A percentile compares a stretch with the other conserved stretches of the same genome.
Evolutionary conservation across 2,888 invertebrate genomes (phyloP).

Genomic region (Diloba caeruleocephala): DNA sequence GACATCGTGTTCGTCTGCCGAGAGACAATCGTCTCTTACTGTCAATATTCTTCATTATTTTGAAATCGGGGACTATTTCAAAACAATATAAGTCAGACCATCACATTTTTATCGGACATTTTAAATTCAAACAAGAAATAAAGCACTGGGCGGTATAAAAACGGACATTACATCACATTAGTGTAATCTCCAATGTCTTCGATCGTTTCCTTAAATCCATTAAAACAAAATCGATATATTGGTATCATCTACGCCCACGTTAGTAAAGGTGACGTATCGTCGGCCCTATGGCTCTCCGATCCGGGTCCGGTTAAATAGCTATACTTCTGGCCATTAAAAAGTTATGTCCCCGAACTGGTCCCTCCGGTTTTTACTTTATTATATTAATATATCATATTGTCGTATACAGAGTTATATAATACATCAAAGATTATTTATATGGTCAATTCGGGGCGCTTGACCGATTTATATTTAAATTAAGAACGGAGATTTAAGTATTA

Average conservation of each 20-base stretch:
- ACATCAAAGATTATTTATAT: conserved; percentile 83
- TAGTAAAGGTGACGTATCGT: conserved; percentile 69
- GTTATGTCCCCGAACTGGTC: conserved; percentile 75
- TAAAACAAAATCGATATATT: conserved; percentile 66
- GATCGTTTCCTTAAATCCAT: conserved; percentile 72
- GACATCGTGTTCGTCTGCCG: conserved; percentile 24
- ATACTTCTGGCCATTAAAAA: conserved; percentile 80
- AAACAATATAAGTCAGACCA: conserved; percentile 39
- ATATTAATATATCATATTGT: conserved; percentile 80
- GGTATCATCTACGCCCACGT: conserved; percentile 77
- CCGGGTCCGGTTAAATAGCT: conserved; percentile 71
- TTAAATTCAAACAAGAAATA: conserved; percentile 47
- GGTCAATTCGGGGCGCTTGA: conserved; percentile 74
- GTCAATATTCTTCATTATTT: conserved; percentile 47
- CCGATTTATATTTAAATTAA: conserved; percentile 65
- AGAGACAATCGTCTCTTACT: conserved; percentile 36
- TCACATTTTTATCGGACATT: conserved; percentile 43
- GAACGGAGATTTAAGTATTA: conserved; percentile 48
- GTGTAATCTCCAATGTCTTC: conserved; percentile 62
- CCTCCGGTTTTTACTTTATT: conserved; percentile 52
- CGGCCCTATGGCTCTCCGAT: conserved; percentile 56
- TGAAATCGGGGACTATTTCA: conserved; percentile 40
- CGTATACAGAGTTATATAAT: conserved; percentile 79
- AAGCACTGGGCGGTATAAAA: conserved; percentile 49
- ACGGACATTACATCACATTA: conserved; percentile 54